A percentile compares a stretch with the other conserved stretches of the same genome.
Evolutionary conservation across 2,888 invertebrate species (phyloP).

Genomic region (Pseudoips prasinana): DNA sequence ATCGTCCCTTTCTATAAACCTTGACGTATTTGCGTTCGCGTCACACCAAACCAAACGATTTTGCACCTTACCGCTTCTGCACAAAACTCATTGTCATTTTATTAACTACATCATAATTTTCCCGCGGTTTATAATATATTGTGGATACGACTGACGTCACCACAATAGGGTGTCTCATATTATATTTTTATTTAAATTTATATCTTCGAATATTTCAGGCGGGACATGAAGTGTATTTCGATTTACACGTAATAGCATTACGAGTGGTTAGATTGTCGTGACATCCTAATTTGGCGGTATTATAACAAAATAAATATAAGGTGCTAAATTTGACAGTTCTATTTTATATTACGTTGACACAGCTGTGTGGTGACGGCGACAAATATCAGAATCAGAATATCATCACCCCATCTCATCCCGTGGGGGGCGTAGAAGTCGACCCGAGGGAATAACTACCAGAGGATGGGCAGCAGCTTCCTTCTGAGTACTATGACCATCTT

Average conservation of each 20-base stretch:
- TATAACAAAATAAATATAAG: constrained; percentile 23
- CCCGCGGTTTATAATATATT: constrained; percentile 64
- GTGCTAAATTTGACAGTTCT: constrained; percentile 30
- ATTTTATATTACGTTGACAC: constrained; percentile 11
- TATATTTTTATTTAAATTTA: constrained; percentile 65
- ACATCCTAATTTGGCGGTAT: constrained; percentile 52
- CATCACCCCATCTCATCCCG: no score
- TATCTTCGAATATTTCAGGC: constrained; percentile 61
- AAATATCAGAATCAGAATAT: no score
- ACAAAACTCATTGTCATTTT: constrained; percentile 37
- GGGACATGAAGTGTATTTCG: constrained; percentile 65
- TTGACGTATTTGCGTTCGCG: constrained; percentile 37
- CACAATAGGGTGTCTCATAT: constrained; percentile 70
- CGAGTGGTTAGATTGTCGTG: constrained; percentile 47
- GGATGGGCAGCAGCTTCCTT: no score
- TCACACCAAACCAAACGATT: constrained; percentile 49
- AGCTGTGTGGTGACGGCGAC: no score
- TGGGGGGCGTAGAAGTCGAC: no score
- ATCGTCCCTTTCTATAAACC: constrained; percentile 68
- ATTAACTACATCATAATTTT: constrained; percentile 38
- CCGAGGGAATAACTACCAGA: no score
- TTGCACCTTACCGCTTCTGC: constrained; percentile 45
- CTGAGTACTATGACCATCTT: no score
- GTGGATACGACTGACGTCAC: constrained; percentile 71
- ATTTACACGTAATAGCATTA: constrained; percentile 51